These are phyloP conservation scores for Epizoanthus scotinus DNA, from an alignment of 92 coral and sea anemone genomes.

Conservation along the genomic window DNA sequence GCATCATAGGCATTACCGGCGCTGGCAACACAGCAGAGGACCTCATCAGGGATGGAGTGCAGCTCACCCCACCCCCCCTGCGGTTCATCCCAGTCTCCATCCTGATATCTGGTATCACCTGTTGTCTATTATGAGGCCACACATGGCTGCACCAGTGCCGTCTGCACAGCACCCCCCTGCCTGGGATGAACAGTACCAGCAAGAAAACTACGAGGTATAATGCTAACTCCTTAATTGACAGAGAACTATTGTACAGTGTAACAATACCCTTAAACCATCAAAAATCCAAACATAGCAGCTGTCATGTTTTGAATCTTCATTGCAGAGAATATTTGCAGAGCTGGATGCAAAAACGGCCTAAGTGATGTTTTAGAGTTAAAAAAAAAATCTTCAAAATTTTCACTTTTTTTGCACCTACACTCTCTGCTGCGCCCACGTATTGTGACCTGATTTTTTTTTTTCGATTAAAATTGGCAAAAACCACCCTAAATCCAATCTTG, in stretches of 20 bases:
- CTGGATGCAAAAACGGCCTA: too few species aligned
- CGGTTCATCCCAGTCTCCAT: slow-evolving; percentile 63
- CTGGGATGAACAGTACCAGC: slow-evolving; percentile 78
- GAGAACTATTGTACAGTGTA: not conserved
- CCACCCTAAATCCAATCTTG: too few species aligned
- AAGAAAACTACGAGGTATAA: slow-evolving; percentile 86
- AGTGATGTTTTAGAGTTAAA: too few species aligned
- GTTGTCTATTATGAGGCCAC: slow-evolving; percentile 85
- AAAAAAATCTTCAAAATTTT: too few species aligned
- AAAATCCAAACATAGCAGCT: too few species aligned
- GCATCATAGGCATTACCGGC: slow-evolving; percentile 85
- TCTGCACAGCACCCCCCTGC: slow-evolving; percentile 64
- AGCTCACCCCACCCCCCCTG: slow-evolving; percentile 49
- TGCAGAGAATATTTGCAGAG: too few species aligned
- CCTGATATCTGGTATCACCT: slow-evolving; percentile 84
- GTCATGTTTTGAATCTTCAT: too few species aligned
- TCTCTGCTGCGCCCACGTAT: too few species aligned
- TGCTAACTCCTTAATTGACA: not conserved
- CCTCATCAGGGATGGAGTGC: slow-evolving; percentile 73
- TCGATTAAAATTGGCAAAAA: too few species aligned
- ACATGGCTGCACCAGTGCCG: slow-evolving; percentile 55
- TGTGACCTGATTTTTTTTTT: too few species aligned
- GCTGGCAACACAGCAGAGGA: slow-evolving; percentile 75
- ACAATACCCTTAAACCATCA: not conserved
- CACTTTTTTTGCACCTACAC: too few species aligned